Evolutionary conservation across 2,888 invertebrate genomes (phyloP).

Genomic region (Hedychridium roseum): DNA sequence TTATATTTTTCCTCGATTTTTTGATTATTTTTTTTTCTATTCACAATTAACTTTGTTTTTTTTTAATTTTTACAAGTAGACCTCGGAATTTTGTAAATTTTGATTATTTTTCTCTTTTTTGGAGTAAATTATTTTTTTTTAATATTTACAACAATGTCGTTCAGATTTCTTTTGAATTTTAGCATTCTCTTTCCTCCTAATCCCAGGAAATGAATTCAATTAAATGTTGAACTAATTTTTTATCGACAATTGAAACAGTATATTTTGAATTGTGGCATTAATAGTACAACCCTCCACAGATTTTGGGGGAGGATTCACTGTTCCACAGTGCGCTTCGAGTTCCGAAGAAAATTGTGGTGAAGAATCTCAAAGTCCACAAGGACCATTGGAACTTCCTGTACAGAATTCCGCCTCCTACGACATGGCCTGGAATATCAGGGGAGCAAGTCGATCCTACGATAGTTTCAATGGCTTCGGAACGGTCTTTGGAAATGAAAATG

Average conservation of each 20-base stretch:
- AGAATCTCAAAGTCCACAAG: not conserved
- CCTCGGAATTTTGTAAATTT: not conserved
- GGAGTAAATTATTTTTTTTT: not conserved
- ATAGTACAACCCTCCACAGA: not conserved
- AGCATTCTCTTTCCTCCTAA: no score
- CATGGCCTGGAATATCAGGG: conserved; percentile 18
- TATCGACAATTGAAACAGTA: no score
- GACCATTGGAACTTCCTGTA: not conserved
- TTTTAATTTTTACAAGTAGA: not conserved
- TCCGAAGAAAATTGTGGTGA: not conserved
- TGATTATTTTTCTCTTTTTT: not conserved
- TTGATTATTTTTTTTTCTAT: not conserved
- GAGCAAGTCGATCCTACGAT: conserved; percentile 12
- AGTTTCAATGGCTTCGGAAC: conserved; percentile 13
- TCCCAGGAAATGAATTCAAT: not conserved
- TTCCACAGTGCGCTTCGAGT: not conserved
- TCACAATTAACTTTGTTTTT: not conserved
- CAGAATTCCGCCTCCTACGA: conserved; percentile 5
- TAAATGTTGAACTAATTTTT: not conserved
- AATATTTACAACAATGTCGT: not conserved
- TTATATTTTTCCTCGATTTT: not conserved
- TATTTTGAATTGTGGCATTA: not conserved
- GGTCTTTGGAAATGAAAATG: conserved; percentile 9
- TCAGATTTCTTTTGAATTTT: not conserved
- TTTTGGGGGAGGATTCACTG: not conserved